Base-by-base conservation (phyloP, 2,113 vertebrate species). In the Psophia crepitans region DNA sequence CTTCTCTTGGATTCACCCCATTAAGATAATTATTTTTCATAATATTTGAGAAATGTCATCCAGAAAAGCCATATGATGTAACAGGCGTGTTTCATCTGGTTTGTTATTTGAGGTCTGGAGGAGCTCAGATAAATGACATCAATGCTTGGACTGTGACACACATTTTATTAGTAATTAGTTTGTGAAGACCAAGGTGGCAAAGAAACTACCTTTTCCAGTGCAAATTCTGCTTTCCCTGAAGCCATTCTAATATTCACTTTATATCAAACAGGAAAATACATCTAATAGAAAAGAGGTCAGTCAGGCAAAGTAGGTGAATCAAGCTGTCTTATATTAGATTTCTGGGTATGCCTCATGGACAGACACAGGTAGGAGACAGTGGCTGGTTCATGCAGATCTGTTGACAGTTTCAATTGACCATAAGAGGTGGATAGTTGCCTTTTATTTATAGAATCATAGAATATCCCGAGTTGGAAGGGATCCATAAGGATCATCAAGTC, bases 391-490 rank as follows among this genome's bases (percentile, higher is more conserved):
- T 75, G 63, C n/a, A 78, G 26, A 9, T 20, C n/a, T 83, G 26
- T 61, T 35, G 27, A 46, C n/a, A 54, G 77, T 93, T 91, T 92
- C 69, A 60, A 4, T 54, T 89, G 76, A 53, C 68, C 33, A 81
- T 54, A 53, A 18, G 30, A 73, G 4, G 8, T 43, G 11, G 41
- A 22, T 69, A 6, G 69, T 46, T 68, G 35, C 28, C 53, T 87
- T 66, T 81, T 73, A 64, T 65, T 90, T 41, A n/a, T n/a, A n/a
- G n/a, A n/a, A n/a, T n/a, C n/a, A n/a, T n/a, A n/a, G n/a, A n/a
- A n/a, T n/a, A n/a, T n/a, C n/a, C n/a, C n/a, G n/a, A n/a, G n/a
- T n/a, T n/a, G n/a, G n/a, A n/a, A n/a, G n/a, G n/a, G n/a, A n/a
- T n/a, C n/a, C n/a, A n/a, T n/a, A n/a, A n/a, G n/a, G n/a, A n/a